Conservation (phyloP, 2,113 vertebrate genomes). For the Lophura nycthemera region DNA sequence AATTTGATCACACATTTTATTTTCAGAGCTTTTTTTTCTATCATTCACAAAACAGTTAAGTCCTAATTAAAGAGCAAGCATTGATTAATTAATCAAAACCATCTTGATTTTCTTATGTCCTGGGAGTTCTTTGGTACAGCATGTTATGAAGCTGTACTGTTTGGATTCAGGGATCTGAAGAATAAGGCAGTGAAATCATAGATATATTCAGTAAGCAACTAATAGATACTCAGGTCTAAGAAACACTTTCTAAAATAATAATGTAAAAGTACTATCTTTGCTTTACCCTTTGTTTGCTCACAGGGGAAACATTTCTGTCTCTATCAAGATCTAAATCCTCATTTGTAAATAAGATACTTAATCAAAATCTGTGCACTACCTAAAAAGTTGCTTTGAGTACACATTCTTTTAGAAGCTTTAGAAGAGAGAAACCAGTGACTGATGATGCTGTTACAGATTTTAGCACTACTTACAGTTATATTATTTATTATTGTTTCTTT, state of each 20-base stretch:
- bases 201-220: neutral
- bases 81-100: conserved; percentile 45
- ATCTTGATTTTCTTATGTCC: conserved; percentile 37
- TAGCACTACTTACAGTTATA: neutral
- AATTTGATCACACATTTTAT: neutral
- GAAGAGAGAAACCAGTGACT: neutral
- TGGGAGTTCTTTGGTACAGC: conserved; percentile 31
- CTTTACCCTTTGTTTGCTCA: neutral
- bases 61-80: conserved; percentile 5
- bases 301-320: neutral
- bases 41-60: neutral
- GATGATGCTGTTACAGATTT: neutral
- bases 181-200: neutral
- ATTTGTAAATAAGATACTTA: neutral
- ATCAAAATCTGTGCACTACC: neutral
- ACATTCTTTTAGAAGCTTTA: neutral
- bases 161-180: neutral
- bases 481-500: conserved; percentile 14
- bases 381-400: neutral
- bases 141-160: neutral
- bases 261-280: neutral
- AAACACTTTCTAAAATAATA: neutral
- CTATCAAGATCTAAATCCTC: neutral
- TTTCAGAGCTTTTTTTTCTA: neutral
- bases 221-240: neutral